A percentile compares a stretch with the other conserved stretches of the same genome.
phyloP scores from a whole-genome alignment of 2,797 vertebrate genomes.

The Crenuchus spilurus region DNA sequence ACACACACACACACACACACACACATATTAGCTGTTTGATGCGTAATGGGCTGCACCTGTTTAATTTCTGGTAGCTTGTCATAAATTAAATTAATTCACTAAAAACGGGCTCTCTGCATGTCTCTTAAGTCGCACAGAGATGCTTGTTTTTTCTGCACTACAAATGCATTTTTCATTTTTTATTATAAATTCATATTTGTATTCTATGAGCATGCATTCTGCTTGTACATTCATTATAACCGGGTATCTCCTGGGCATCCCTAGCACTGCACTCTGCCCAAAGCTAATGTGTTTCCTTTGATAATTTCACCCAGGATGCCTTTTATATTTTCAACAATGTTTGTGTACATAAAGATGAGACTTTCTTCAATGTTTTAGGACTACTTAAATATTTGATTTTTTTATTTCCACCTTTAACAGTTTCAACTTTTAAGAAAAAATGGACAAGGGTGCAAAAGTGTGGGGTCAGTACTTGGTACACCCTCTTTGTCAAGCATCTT shows the following conservation, averaged over 20 bases:
- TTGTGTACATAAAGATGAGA: no score
- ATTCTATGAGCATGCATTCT: background rate
- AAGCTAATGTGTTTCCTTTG: background rate
- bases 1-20: slow-evolving; percentile 16
- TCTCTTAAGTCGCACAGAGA: background rate
- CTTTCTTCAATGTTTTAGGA: no score
- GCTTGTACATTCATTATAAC: background rate
- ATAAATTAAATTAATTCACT: background rate
- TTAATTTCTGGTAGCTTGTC: background rate
- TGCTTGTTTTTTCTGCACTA: background rate
- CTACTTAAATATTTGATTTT: no score
- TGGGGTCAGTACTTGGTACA: no score
- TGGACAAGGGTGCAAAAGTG: no score
- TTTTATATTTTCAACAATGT: background rate
- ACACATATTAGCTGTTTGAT: background rate
- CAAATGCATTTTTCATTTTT: background rate
- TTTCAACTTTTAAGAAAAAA: no score
- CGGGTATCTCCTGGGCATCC: background rate
- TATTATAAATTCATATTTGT: background rate
- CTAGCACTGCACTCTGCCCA: background rate
- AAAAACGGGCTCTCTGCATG: background rate
- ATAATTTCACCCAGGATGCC: background rate
- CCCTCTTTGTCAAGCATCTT: no score
- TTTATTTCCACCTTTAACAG: no score
- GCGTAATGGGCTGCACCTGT: background rate